Evolutionary conservation across 2,113 vertebrate genomes (phyloP).

Genomic region (Diphyllodes magnificus): DNA sequence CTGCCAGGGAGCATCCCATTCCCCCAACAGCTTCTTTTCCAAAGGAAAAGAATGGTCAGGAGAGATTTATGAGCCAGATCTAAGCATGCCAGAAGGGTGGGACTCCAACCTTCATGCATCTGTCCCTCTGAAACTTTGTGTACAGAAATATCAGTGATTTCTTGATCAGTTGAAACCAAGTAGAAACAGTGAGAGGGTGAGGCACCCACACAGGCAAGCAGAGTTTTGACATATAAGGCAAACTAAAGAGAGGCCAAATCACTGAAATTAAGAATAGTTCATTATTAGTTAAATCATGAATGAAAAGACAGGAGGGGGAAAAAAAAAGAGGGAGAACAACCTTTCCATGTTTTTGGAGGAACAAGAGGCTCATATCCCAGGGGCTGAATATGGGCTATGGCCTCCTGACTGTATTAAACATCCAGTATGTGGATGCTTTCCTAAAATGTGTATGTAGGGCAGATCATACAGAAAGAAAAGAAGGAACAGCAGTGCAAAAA

Average conservation of each 20-base stretch:
- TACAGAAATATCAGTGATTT: constrained; percentile 41
- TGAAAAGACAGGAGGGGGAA: neutral
- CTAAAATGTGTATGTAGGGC: neutral
- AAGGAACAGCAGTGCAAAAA: neutral
- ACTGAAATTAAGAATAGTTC: neutral
- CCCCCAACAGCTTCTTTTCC: neutral
- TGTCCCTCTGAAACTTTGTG: constrained; percentile 40
- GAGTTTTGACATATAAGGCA: neutral
- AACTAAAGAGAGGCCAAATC: neutral
- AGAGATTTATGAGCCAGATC: constrained; percentile 20
- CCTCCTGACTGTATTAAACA: neutral
- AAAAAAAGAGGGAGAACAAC: neutral
- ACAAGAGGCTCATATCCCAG: neutral
- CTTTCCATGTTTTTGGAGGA: neutral
- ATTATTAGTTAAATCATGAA: neutral
- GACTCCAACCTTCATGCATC: constrained; percentile 33
- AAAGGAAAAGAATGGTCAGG: constrained; percentile 6
- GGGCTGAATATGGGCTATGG: neutral
- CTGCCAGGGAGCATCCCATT: neutral
- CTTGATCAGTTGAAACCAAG: constrained; percentile 40
- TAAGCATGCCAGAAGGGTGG: constrained; percentile 33
- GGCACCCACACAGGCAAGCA: neutral
- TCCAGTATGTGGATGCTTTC: neutral
- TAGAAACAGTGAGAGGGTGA: neutral
- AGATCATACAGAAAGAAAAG: neutral